phyloP scores from a whole-genome alignment of 1,140 invertebrate species.

The Sminthurinus signatus region DNA sequence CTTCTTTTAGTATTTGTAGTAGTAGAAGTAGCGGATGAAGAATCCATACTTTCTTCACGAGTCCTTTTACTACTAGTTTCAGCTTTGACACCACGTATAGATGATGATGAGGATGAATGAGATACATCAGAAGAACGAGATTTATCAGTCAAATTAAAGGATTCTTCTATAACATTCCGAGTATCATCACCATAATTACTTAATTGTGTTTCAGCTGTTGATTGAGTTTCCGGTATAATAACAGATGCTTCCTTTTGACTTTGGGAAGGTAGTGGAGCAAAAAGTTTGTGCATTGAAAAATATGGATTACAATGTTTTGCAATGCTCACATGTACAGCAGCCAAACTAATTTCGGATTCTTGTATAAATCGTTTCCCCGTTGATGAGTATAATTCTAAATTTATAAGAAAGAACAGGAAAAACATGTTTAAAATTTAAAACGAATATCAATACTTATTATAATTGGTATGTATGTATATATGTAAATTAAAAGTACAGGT shows the following conservation, averaged over 20 bases:
- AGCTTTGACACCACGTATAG: background rate
- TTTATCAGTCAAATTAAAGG: background rate
- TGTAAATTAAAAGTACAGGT: no score
- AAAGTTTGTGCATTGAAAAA: background rate
- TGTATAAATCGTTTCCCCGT: slow-evolving; percentile 53
- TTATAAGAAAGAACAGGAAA: no score
- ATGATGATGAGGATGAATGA: background rate
- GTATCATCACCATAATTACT: background rate
- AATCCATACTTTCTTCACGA: background rate
- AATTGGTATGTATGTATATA: slow-evolving; percentile 47
- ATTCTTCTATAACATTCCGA: slow-evolving; percentile 1
- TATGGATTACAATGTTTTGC: slow-evolving; percentile 59
- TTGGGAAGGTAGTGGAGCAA: background rate
- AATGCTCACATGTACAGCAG: slow-evolving; percentile 56
- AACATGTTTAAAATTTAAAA: background rate
- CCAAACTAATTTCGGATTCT: slow-evolving; percentile 60
- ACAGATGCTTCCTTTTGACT: background rate
- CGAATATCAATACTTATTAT: slow-evolving; percentile 24
- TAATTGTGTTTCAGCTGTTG: background rate
- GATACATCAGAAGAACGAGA: background rate
- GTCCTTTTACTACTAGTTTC: background rate
- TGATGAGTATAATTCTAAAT: slow-evolving; percentile 42
- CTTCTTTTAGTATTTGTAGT: background rate
- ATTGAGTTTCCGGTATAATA: slow-evolving; percentile 8
- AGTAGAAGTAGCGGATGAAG: no score